Base-by-base conservation (phyloP, 1,140 invertebrate genomes). In the Neodiprion pinetum region DNA sequence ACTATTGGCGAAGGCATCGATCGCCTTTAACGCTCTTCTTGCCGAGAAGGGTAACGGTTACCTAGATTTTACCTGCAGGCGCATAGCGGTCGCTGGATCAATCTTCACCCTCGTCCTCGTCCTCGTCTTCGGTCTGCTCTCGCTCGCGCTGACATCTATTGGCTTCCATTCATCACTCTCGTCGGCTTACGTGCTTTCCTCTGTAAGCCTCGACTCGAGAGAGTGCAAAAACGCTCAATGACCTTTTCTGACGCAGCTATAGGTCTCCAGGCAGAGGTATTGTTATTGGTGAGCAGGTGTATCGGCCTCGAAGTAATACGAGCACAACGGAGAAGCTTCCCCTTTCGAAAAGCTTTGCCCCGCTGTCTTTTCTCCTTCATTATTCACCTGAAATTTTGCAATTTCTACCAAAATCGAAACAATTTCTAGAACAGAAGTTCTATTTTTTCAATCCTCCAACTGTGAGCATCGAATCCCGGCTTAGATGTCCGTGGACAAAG, bases 151-250 rank as follows among this genome's bases (percentile, higher is more conserved):
- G 53, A 61, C 53, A 9, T 61, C 53, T 61, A 61, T 61, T 61
- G 53, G 53, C 53, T 61, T 61, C 53, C 53, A 61, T 61, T 61
- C 53, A 61, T 61, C 53, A 61, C 53, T 61, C 53, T 61, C 4
- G 53, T 61, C n/a, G 53, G 53, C 53, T 61, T 61, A 61, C 53
- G 53, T 61, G 53, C 28, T 40, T 40, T 61, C 53, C 53, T 17
- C 53, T 7, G 11, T 61, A 61, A 14, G 53, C 53, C 53, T 61
- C 53, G 53, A 61, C 53, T 12, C 11, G n/a, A 61, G 53, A 61
- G 53, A 61, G 53, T 61, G 53, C 53, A 61, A 61, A 61, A 61
- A 61, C 53, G 4, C 11, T 61, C 11, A 61, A 61, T 61, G n/a
- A 17, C n/a, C 53, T 61, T 17, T 17, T 12, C 53, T 12, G 9